These are phyloP conservation scores for Sebastes cheni DNA, from an alignment of 2,797 vertebrate species.

Conservation along the genomic window DNA sequence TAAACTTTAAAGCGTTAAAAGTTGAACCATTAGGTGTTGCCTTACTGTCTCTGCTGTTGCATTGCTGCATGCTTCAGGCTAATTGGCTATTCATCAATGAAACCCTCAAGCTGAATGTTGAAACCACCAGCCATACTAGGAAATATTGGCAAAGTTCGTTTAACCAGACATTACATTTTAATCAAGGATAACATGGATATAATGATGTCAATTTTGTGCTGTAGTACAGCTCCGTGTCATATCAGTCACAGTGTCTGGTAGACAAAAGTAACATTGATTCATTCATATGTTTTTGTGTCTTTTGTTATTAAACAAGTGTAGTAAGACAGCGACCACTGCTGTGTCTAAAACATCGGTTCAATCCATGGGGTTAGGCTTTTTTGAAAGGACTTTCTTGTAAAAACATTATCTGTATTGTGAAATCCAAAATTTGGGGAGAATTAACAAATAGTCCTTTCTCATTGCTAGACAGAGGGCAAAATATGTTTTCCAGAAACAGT, in stretches of 20 bases:
- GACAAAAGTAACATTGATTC: background rate
- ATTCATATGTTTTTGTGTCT: background rate
- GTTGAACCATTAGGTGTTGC: background rate
- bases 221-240: background rate
- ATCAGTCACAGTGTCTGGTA: background rate
- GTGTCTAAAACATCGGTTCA: background rate
- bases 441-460: background rate
- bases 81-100: background rate
- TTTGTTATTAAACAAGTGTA: background rate
- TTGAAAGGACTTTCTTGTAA: background rate
- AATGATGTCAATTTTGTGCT: background rate
- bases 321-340: background rate
- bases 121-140: too few relatives aligned
- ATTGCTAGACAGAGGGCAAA: background rate
- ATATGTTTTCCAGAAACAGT: constrained; percentile 8
- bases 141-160: background rate
- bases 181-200: background rate
- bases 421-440: background rate
- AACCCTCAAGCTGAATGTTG: background rate
- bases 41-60: background rate
- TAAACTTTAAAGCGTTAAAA: background rate
- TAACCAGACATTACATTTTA: background rate
- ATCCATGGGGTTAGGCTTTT: background rate
- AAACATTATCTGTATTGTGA: background rate
- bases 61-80: background rate